A percentile compares a stretch with the other conserved stretches of the same genome.
These are phyloP conservation scores for Oscheius myriophilus DNA, from an alignment of 2,888 invertebrate genomes.

Conservation along the genomic window DNA sequence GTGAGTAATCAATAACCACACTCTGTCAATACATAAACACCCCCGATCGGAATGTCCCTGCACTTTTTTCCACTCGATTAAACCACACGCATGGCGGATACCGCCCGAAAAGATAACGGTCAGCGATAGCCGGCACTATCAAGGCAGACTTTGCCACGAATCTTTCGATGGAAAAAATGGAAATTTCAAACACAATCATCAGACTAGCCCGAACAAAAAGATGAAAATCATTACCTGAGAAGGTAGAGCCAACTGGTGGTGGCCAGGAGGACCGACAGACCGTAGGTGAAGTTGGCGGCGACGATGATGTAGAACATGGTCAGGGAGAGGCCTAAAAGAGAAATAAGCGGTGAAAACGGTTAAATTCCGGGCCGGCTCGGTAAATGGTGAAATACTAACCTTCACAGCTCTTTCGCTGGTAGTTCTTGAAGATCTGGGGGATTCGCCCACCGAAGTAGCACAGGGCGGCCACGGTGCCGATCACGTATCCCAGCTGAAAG, in stretches of 20 bases:
- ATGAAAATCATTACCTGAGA: constrained; percentile 37
- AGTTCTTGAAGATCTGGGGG: constrained; percentile 67
- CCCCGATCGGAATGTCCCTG: too few relatives aligned
- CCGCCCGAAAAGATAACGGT: neutral
- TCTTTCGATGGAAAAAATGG: too few relatives aligned
- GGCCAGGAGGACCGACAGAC: constrained; percentile 70
- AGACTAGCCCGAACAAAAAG: neutral
- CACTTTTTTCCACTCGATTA: too few relatives aligned
- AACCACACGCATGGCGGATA: too few relatives aligned
- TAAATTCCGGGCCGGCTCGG: too few relatives aligned
- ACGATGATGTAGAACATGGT: constrained; percentile 70
- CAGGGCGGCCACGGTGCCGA: constrained; percentile 69
- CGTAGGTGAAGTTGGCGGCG: constrained; percentile 71
- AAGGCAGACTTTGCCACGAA: too few relatives aligned
- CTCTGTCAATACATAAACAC: too few relatives aligned
- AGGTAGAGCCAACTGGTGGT: constrained; percentile 67
- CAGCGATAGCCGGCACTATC: neutral
- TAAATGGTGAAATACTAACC: too few relatives aligned
- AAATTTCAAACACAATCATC: too few relatives aligned
- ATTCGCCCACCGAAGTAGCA: constrained; percentile 70
- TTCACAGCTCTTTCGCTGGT: constrained; percentile 66
- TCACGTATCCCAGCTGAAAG: constrained; percentile 65
- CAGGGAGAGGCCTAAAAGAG: constrained; percentile 60
- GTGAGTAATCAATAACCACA: too few relatives aligned
- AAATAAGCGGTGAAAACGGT: neutral